Evolutionary conservation across 2,888 invertebrate genomes (phyloP).

Genomic region (Smittia aterrima): DNA sequence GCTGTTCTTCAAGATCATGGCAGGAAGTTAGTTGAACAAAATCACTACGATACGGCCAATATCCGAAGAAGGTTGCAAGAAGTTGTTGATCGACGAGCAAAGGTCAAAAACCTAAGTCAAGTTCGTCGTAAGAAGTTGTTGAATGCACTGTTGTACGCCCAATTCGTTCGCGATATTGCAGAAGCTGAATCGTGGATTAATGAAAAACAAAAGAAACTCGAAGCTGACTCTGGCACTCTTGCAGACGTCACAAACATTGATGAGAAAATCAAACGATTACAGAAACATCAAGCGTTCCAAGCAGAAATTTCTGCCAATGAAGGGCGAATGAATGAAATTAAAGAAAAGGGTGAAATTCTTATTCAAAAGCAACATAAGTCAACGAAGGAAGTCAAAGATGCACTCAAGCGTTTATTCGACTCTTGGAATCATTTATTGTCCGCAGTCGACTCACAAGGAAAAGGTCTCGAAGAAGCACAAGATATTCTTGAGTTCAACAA

Average conservation of each 20-base stretch:
- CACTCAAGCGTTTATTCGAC: slow-evolving; percentile 66
- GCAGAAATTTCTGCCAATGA: slow-evolving; percentile 87
- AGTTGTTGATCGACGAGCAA: slow-evolving; percentile 69
- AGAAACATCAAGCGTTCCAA: slow-evolving; percentile 93
- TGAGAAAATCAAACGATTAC: slow-evolving; percentile 92
- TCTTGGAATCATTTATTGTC: slow-evolving; percentile 76
- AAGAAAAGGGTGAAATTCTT: slow-evolving; percentile 67
- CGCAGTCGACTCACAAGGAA: slow-evolving; percentile 64
- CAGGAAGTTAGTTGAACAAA: slow-evolving; percentile 79
- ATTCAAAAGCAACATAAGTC: slow-evolving; percentile 69
- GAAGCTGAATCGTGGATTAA: slow-evolving; percentile 90
- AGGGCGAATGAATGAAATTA: slow-evolving; percentile 79
- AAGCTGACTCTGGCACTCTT: slow-evolving; percentile 66
- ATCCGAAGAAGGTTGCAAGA: slow-evolving; percentile 74
- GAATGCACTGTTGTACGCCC: slow-evolving; percentile 78
- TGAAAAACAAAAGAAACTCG: slow-evolving; percentile 84
- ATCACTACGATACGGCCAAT: slow-evolving; percentile 84
- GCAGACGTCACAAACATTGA: slow-evolving; percentile 78
- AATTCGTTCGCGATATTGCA: slow-evolving; percentile 87
- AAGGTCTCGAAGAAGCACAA: slow-evolving; percentile 93
- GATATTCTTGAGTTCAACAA: slow-evolving; percentile 97
- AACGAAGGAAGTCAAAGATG: slow-evolving; percentile 66
- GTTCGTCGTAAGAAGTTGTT: slow-evolving; percentile 68
- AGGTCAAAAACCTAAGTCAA: slow-evolving; percentile 63
- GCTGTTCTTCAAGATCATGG: slow-evolving; percentile 79